A percentile compares a stretch with the other conserved stretches of the same genome.
Evolutionary conservation across 2,888 invertebrate species (phyloP).

Genomic region (Dinocampus coccinellae): DNA sequence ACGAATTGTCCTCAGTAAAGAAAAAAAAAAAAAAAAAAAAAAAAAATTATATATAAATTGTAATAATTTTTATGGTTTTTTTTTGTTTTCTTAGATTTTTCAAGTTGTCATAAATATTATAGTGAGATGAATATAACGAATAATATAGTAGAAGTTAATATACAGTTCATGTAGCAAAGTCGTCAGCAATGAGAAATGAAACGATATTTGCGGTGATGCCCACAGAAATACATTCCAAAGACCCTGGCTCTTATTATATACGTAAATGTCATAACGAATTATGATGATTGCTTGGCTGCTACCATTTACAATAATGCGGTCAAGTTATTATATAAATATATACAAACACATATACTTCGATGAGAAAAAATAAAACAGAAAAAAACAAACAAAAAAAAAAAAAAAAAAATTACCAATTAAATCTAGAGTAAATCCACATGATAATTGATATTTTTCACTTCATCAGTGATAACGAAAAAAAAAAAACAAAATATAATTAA

Average conservation of each 20-base stretch:
- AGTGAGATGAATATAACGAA: not conserved
- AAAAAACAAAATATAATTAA: too few species aligned
- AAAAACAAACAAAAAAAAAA: not conserved
- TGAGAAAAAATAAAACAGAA: not conserved
- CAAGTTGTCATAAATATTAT: too few species aligned
- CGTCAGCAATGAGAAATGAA: conserved; percentile 7
- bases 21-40: too few species aligned
- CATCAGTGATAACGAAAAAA: too few species aligned
- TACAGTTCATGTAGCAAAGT: conserved; percentile 18
- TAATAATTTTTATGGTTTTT: too few species aligned
- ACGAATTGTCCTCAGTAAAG: not conserved
- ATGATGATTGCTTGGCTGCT: conserved; percentile 66
- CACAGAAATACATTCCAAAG: conserved; percentile 44
- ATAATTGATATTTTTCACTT: too few species aligned
- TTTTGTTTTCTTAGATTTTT: too few species aligned
- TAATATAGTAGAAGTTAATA: conserved; percentile 13
- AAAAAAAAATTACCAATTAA: too few species aligned
- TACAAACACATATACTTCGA: not conserved
- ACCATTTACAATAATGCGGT: conserved; percentile 67
- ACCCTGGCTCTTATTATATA: not conserved
- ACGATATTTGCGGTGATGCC: conserved; percentile 39
- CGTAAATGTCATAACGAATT: conserved; percentile 59
- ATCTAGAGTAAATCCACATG: too few species aligned
- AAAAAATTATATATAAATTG: too few species aligned
- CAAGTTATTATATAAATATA: conserved; percentile 3